Evolutionary conservation across 2,888 invertebrate genomes (phyloP).

Genomic region (Drosophila siamana): DNA sequence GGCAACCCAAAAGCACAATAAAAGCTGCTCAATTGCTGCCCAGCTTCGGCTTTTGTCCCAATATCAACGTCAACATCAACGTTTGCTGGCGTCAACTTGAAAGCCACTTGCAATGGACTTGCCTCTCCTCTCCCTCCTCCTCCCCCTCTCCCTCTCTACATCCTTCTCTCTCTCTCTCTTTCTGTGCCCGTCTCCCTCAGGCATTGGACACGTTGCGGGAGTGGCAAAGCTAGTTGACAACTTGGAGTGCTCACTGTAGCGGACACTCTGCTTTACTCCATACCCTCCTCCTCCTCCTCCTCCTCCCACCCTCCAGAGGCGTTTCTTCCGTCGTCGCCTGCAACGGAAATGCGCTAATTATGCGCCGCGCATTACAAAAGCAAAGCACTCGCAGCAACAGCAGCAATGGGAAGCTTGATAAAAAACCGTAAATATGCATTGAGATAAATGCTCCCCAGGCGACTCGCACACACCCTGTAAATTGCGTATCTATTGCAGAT

Average conservation of each 20-base stretch:
- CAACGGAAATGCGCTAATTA: constrained; percentile 66
- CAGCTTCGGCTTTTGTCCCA: constrained; percentile 25
- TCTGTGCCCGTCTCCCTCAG: background rate
- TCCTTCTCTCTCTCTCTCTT: background rate
- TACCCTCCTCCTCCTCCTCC: background rate
- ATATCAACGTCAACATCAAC: constrained; percentile 43
- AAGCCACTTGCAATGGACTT: constrained; percentile 35
- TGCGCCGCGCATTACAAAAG: constrained; percentile 47
- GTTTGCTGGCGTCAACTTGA: constrained; percentile 34
- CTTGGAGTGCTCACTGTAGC: constrained; percentile 22
- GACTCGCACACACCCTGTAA: constrained; percentile 15
- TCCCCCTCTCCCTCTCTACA: no score
- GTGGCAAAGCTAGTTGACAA: constrained; percentile 7
- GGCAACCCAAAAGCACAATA: constrained; percentile 51
- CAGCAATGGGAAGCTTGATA: background rate
- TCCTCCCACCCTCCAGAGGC: no score
- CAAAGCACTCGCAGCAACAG: background rate
- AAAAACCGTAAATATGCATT: constrained; percentile 26
- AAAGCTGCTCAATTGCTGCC: constrained; percentile 57
- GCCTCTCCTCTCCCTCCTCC: background rate
- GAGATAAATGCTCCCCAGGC: background rate
- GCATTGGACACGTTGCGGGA: constrained; percentile 6
- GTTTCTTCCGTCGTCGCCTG: constrained; percentile 10
- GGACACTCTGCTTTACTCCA: background rate
- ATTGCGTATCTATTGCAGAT: no score